Evolutionary conservation across 2,797 vertebrate genomes (phyloP), one percentile per base, ranked within the genome.

Genomic region (Tenualosa thibaudeaui): DNA sequence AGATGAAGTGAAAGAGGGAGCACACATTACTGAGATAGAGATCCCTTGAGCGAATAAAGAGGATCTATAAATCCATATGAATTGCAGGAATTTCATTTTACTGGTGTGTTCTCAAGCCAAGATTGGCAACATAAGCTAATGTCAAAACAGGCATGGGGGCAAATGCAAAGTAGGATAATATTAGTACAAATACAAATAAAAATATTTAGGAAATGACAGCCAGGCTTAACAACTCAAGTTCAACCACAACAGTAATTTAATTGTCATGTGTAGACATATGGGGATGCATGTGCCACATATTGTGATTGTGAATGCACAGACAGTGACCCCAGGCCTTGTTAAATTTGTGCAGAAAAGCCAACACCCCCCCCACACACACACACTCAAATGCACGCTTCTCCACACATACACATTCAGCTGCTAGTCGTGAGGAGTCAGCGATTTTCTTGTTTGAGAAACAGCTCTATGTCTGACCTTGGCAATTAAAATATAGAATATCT

Each of bases 401-500:
- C 40, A 78, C 40, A 19, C 37, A 10, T 40, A 46, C 37, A 78
- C 71, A 78, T 5, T 46, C 40, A 46, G 68, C 37, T 75, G 31
- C 15, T 17, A 75, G 68, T 40, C 71, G 17, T 78, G 40, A 43
- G 71, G 71, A 78, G 71, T 78, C 88, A 83, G 68, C 75, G 78
- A 86, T 82, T 86, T 90, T 91, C 89, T 91, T 93, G 89, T 93
- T 92, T 90, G 87, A 84, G 86, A 90, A 93, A 95, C 90, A 94
- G 93, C 89, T 90, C 93, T 91, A 93, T 87, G 91, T 93, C 94
- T 94, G 92, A 94, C 94, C 94, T 93, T 86, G 90, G 92, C 93
- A 95, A 95, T 95, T 96, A 95, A 93, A 94, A 96, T 94, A 94
- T 93, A 95, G 93, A 92, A 92, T 96, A 96, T 95, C 93, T 96